A percentile compares a stretch with the other conserved stretches of the same genome.
Evolutionary conservation across 1,140 invertebrate genomes (phyloP).

Genomic region (Conopomorpha cramerella): DNA sequence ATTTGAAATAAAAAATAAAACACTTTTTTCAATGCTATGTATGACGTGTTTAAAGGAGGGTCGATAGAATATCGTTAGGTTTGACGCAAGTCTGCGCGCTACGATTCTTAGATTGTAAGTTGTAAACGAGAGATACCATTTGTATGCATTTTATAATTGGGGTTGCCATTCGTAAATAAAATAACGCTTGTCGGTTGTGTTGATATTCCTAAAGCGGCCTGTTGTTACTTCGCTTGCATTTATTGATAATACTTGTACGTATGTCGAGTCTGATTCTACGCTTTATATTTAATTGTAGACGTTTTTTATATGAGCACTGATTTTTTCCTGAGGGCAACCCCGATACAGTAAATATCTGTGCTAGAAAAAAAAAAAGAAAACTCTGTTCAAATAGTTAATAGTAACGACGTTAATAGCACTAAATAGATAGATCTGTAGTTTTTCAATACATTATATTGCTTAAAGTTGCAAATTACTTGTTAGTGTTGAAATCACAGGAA

Average conservation of each 20-base stretch:
- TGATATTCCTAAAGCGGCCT: not conserved
- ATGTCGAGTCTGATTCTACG: slow-evolving; percentile 10
- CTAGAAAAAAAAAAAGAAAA: too few relatives aligned
- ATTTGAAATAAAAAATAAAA: too few relatives aligned
- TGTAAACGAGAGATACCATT: not conserved
- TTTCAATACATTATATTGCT: slow-evolving; percentile 40
- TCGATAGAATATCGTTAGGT: too few relatives aligned
- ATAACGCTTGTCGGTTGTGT: not conserved
- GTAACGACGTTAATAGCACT: not conserved
- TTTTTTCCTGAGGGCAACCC: slow-evolving; percentile 15
- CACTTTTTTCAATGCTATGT: too few relatives aligned
- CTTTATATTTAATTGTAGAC: slow-evolving; percentile 10
- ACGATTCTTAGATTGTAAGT: not conserved
- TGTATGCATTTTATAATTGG: not conserved
- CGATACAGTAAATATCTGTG: slow-evolving; percentile 5
- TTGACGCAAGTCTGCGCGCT: too few relatives aligned
- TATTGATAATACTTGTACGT: too few relatives aligned
- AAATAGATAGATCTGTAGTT: slow-evolving; percentile 6
- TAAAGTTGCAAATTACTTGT: slow-evolving; percentile 41
- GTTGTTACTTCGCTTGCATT: not conserved
- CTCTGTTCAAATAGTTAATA: not conserved
- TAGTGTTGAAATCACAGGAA: slow-evolving; percentile 45
- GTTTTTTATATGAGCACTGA: not conserved
- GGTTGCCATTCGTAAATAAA: not conserved
- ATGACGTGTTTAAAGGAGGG: too few relatives aligned